Base-by-base conservation (phyloP, 1,140 invertebrate genomes). In the Drosophila pallidifrons region DNA sequence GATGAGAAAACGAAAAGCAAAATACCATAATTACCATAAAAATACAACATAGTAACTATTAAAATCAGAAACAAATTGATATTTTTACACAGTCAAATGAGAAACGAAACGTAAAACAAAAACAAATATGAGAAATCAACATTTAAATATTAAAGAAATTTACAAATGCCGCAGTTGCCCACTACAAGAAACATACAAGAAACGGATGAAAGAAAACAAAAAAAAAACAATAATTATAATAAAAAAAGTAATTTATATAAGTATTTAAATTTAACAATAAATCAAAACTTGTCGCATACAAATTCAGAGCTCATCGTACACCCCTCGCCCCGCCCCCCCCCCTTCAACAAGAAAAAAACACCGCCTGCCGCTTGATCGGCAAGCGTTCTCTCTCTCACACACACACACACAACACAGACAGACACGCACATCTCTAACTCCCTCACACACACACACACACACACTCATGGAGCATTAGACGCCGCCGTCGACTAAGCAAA, bases 101-200 rank as follows among this genome's bases (percentile, higher is more conserved):
- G 71, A 71, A 74, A 72, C 45, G 55, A 76, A 72, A 71, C 38
- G 16, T 46, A 46, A 55, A 35, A 30, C 5, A 70, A 47, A 38
- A 47, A 28, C n/a, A 57, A 55, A 55, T 25, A 25, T 16, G 10
- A 57, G 16, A 51, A 51, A 81, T 61, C 69, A 88, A 83, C 80
- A 80, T 85, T 88, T 88, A 88, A 83, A 78, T 89, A 88, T 88
- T 25, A 25, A 81, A 68, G 71, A 67, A 65, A 90, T 89, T 90
- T 90, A 90, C 86, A 89, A 89, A 89, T 89, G 86, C 85, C 85
- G 81, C 85, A 89, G 85, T 89, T 89, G 85, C 85, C 85, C 85
- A 85, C 86, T 85, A 89, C 78, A 89, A 67, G 35, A 38, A 38
- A 38, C 35, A 38, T 38, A 90, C 81, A 89, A 89, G 59, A 74